These are phyloP conservation scores for Xyrichtys novacula DNA, from an alignment of 2,797 vertebrate species.

Conservation along the genomic window DNA sequence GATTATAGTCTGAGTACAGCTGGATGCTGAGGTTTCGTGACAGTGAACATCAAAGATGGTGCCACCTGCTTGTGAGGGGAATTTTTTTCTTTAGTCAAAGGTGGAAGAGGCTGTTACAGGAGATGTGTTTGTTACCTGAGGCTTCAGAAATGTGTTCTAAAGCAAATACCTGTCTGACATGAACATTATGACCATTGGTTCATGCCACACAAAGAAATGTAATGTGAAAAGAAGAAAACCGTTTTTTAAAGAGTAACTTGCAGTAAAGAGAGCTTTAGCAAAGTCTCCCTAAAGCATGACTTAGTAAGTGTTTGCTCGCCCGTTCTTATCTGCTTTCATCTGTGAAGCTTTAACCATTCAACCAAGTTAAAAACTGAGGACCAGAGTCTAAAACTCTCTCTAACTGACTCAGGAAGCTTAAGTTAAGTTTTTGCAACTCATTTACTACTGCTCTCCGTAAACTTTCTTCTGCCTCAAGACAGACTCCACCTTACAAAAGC, in stretches of 20 bases:
- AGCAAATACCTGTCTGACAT: background rate
- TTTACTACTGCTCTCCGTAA: no score
- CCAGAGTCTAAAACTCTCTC: no score
- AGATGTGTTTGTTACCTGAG: background rate
- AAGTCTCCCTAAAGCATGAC: no score
- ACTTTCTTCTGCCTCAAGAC: conserved; percentile 7
- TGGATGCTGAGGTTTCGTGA: conserved; percentile 60
- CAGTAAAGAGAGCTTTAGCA: no score
- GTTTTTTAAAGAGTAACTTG: no score
- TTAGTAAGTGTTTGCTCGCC: no score
- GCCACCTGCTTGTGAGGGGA: conserved; percentile 63
- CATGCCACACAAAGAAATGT: conserved; percentile 5
- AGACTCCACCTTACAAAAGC: background rate
- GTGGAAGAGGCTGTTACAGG: conserved; percentile 16
- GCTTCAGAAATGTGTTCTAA: conserved; percentile 1
- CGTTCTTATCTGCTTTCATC: no score
- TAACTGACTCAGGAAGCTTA: no score
- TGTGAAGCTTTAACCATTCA: no score
- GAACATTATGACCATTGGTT: conserved; percentile 2
- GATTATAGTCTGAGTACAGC: conserved; percentile 69
- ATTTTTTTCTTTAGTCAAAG: conserved; percentile 42
- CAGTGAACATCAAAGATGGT: conserved; percentile 47
- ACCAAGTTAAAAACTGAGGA: no score
- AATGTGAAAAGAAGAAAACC: no score
- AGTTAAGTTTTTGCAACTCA: conserved; percentile 1